Evolutionary conservation across 1,140 invertebrate genomes (phyloP), one percentile per base, ranked within the genome.

Genomic region (Copidosoma floridanum): DNA sequence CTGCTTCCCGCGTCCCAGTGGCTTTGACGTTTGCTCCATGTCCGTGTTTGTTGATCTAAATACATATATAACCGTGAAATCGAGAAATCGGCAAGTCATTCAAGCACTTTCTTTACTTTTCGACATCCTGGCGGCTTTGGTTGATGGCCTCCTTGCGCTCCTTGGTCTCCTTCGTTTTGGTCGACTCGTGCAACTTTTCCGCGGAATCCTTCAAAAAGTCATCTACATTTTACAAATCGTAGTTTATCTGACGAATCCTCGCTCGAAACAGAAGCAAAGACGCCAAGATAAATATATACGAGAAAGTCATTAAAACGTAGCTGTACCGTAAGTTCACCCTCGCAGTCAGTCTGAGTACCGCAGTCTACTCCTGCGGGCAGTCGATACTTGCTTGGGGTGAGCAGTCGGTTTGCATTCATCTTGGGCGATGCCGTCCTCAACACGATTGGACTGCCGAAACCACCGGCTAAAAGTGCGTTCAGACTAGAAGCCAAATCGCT

Each of bases 311-410:
- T n/a, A n/a, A n/a, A n/a, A n/a, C n/a, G n/a, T n/a, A n/a, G n/a
- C n/a, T n/a, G n/a, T 11, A 57, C 57, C 29, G 40, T 8, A 6
- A 23, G 8, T 5, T 78, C 70, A n/a, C 48, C 68, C 21, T 81
- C 77, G 35, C 71, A 61, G 55, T 88, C 87, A 7, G 88, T 90
- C 75, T 90, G 88, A 11, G 88, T 89, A 35, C 81, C 82, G 38
- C 82, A 87, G 70, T 89, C 86, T 66, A 82, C 83, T 1, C 80
- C 81, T 67, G 72, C 79, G 32, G 69, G 61, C 11, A 68, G 69
- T 57, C 84, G 80, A 70, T 86, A 87, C 67, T 85, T 85, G 44
- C 84, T 84, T 6, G 86, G 86, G 5, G 86, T 88, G 18, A 88
- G 67, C 12, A 87, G 58, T 69, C 84, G 79, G 62, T 82, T 83